Evolutionary conservation across 1,140 invertebrate species (phyloP).

Genomic region (Eueides isabella): DNA sequence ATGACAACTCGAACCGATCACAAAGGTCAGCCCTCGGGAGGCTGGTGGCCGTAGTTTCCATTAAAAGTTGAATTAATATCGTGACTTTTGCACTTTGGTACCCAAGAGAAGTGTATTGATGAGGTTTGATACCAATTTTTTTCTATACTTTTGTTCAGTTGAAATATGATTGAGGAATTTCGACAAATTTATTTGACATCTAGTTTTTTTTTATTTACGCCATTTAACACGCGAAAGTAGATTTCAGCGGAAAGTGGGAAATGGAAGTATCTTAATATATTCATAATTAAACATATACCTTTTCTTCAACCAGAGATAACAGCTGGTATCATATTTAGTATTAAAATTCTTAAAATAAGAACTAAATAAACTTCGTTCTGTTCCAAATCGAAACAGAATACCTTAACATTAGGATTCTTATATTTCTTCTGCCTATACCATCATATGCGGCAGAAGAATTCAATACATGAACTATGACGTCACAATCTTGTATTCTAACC

Average conservation of each 20-base stretch:
- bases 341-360: no score
- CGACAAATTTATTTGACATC: neutral
- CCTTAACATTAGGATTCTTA: no score
- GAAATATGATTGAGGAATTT: neutral
- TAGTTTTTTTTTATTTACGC: neutral
- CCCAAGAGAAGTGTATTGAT: neutral
- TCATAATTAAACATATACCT: no score
- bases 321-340: no score
- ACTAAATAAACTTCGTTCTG: no score
- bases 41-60: slow-evolving; percentile 36
- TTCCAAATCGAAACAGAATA: no score
- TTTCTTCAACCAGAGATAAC: no score
- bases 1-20: slow-evolving; percentile 41
- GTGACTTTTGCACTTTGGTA: slow-evolving; percentile 34
- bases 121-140: neutral
- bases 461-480: neutral
- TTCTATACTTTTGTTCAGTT: neutral
- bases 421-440: no score
- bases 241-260: no score
- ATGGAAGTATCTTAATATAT: no score
- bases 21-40: slow-evolving; percentile 36
- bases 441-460: neutral
- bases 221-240: no score
- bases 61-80: slow-evolving; percentile 49
- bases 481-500: neutral